Evolutionary conservation across 2,113 vertebrate species (phyloP), one percentile per base, ranked within the genome.

Genomic region (Equus quagga): DNA sequence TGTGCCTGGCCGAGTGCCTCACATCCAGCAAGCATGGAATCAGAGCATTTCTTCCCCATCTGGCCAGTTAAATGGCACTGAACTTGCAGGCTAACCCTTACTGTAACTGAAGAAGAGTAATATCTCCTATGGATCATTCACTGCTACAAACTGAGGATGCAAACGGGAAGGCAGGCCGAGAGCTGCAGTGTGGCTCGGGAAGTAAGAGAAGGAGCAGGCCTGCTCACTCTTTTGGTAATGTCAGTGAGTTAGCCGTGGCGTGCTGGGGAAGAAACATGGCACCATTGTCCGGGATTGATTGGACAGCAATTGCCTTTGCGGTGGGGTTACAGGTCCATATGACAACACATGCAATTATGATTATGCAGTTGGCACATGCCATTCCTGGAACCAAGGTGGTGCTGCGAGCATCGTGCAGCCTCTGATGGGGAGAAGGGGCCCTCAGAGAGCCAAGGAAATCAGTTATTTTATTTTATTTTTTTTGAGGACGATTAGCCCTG

Each of bases 251-350:
- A 21, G 49, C 46, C 23, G 67, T n/a, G 23, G 60, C 1, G 5
- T 93, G 56, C 36, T 51, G 60, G 91, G 36, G 23, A 41, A 54
- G 58, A 12, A 28, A 2, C 14, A 0, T 5, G 31, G 23, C 19
- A 6, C 31, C 2, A 0, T 12, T 51, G 7, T 10, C 49, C 3
- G 0, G 72, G 6, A 33, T n/a, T 5, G 21, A 23, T 11, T 75
- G 18, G 54, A 58, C 12, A 6, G 51, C 9, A 14, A 19, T 33
- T 65, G 26, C 60, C 3, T 75, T 33, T 17, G 19, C 33, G 6
- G 0, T 8, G 31, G 49, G 33, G 11, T 54, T 26, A 3, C 5
- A 23, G 2, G 13, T 62, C 4, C 0, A 0, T 11, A 3, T 67
- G 80, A 76, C 56, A 15, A 17, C 41, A 31, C 0, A 0, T 46